Conservation (phyloP, 1,140 invertebrate genomes). For the Tetragnatha versicolor region DNA sequence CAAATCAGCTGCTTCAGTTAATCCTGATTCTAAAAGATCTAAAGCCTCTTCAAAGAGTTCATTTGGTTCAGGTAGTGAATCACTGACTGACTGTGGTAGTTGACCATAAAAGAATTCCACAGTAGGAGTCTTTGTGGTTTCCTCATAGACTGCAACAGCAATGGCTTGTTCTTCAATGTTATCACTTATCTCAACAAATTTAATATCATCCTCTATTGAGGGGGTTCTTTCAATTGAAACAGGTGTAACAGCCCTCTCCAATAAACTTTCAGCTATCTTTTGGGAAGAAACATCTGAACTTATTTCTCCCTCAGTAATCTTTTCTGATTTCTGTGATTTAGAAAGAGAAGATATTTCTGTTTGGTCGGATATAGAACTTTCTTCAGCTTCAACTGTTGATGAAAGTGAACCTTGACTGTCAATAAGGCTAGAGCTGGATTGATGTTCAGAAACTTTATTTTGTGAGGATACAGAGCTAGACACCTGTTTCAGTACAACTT, state of each 20-base stretch:
- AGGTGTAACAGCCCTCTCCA: constrained; percentile 38
- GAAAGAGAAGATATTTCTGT: neutral
- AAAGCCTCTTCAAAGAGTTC: constrained; percentile 35
- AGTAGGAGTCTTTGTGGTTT: constrained; percentile 2
- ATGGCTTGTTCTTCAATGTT: neutral
- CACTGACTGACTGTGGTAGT: constrained; percentile 2
- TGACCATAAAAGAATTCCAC: constrained; percentile 46
- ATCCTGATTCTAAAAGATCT: neutral
- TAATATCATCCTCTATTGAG: constrained; percentile 20
- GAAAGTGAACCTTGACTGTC: too few species aligned
- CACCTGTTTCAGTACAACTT: too few species aligned
- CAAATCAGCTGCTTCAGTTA: neutral
- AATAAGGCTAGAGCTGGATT: too few species aligned
- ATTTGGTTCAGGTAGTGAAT: neutral
- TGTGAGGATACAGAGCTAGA: too few species aligned
- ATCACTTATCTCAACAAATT: constrained; percentile 24
- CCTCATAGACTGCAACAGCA: neutral
- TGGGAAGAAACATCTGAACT: neutral
- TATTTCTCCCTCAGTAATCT: neutral
- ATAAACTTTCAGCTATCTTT: too few species aligned
- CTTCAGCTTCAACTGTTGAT: too few species aligned
- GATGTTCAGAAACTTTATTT: too few species aligned
- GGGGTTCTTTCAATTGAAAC: constrained; percentile 20
- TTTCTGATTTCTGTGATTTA: neutral
- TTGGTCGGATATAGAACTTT: neutral